A percentile compares a stretch with the other conserved stretches of the same genome.
phyloP scores from a whole-genome alignment of 1,140 invertebrate species.

The Trinorchestia longiramus region DNA sequence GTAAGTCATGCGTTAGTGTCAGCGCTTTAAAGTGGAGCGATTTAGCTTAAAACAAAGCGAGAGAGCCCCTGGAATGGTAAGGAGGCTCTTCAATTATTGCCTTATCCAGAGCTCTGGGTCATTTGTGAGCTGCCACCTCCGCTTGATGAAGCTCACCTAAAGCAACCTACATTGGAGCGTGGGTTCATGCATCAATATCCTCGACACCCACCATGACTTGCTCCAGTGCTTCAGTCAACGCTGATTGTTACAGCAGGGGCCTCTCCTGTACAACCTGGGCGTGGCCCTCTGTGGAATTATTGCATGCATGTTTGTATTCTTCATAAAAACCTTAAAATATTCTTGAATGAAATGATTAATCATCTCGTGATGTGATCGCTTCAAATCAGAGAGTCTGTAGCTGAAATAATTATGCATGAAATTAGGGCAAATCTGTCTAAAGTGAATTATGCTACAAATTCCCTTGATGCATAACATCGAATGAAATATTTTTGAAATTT shows the following conservation, averaged over 20 bases:
- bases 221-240: neutral
- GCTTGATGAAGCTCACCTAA: neutral
- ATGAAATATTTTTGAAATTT: no score
- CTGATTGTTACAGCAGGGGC: neutral
- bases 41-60: conserved; percentile 39
- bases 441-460: no score
- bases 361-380: no score
- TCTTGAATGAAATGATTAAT: neutral
- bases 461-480: no score
- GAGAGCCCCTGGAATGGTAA: conserved; percentile 16
- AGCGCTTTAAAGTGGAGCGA: conserved; percentile 13
- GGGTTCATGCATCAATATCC: neutral
- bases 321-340: neutral
- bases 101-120: conserved; percentile 26
- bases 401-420: no score
- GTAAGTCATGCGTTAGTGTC: conserved; percentile 20
- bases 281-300: neutral
- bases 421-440: no score
- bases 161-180: neutral
- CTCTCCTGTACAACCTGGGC: neutral
- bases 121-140: neutral
- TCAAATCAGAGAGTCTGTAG: no score
- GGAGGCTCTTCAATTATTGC: conserved; percentile 27
- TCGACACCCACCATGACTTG: neutral
- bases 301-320: neutral